Conservation (phyloP, 2,797 vertebrate genomes). For the Corythornis leucogaster region DNA sequence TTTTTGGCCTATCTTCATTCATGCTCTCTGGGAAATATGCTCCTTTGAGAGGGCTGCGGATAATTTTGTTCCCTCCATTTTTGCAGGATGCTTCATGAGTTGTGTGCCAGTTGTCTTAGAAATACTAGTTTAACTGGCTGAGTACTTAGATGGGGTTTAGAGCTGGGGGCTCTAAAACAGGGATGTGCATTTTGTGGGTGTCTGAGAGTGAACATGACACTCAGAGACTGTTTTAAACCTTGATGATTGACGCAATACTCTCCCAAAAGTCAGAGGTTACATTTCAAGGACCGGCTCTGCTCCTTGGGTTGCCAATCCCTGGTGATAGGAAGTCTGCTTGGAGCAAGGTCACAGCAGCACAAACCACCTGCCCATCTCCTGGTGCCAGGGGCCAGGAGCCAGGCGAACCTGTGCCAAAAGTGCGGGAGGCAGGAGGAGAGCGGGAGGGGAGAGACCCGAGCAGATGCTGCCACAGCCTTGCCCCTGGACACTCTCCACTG, state of each 20-base stretch:
- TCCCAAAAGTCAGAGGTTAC: slow-evolving; percentile 37
- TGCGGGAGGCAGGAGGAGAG: background rate
- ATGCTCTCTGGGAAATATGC: background rate
- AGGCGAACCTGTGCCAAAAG: slow-evolving; percentile 17
- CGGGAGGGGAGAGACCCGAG: background rate
- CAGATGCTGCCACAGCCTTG: background rate
- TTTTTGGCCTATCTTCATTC: background rate
- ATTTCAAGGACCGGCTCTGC: background rate
- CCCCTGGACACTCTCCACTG: background rate
- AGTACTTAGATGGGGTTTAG: background rate
- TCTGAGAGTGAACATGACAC: background rate
- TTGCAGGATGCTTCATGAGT: background rate
- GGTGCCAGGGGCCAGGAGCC: slow-evolving; percentile 51
- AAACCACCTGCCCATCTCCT: slow-evolving; percentile 37
- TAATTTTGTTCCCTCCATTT: background rate
- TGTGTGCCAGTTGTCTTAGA: background rate
- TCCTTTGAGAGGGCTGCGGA: background rate
- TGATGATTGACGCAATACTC: rapidly evolving
- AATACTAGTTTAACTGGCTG: background rate
- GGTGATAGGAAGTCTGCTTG: slow-evolving; percentile 67
- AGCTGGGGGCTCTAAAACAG: background rate
- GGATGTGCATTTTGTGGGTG: rapidly evolving
- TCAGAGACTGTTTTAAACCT: background rate
- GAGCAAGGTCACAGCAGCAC: slow-evolving; percentile 70
- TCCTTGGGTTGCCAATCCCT: slow-evolving; percentile 31